phyloP scores from a whole-genome alignment of 2,888 invertebrate genomes.

The Eupithecia dodoneata region DNA sequence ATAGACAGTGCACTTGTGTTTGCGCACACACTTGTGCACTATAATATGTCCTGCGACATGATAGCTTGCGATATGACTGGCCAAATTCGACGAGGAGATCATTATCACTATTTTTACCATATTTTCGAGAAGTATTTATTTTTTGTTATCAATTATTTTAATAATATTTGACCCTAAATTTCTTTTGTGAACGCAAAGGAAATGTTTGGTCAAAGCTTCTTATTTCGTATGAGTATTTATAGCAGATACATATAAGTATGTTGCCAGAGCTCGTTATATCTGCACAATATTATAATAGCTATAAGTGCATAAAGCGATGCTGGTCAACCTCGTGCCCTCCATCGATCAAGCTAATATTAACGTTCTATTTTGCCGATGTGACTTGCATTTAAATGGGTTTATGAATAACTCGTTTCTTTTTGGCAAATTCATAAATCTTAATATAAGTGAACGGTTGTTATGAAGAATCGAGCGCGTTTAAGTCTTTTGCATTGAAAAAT shows the following conservation, averaged over 20 bases:
- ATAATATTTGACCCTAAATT: too few species aligned
- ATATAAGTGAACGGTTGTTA: not conserved
- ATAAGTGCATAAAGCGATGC: not conserved
- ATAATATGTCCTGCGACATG: too few species aligned
- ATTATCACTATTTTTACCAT: too few species aligned
- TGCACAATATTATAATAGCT: not conserved
- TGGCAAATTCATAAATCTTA: not conserved
- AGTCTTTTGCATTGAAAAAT: constrained; percentile 31
- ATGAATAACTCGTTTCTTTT: constrained; percentile 9
- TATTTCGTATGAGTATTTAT: not conserved
- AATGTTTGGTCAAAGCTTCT: not conserved
- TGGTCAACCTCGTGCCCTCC: not conserved
- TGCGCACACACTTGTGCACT: too few species aligned
- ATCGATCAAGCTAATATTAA: not conserved
- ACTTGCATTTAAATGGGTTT: constrained; percentile 11
- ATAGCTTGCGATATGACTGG: too few species aligned
- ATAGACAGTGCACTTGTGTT: too few species aligned
- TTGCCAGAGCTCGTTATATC: not conserved
- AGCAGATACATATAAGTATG: not conserved
- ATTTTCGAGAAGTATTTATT: not conserved
- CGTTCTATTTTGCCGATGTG: constrained; percentile 7
- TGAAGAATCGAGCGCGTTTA: constrained; percentile 27
- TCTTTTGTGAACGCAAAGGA: too few species aligned
- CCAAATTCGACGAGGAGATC: too few species aligned
- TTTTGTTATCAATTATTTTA: not conserved